phyloP scores from a whole-genome alignment of 2,888 invertebrate genomes.

The Odontomyia ornata region DNA sequence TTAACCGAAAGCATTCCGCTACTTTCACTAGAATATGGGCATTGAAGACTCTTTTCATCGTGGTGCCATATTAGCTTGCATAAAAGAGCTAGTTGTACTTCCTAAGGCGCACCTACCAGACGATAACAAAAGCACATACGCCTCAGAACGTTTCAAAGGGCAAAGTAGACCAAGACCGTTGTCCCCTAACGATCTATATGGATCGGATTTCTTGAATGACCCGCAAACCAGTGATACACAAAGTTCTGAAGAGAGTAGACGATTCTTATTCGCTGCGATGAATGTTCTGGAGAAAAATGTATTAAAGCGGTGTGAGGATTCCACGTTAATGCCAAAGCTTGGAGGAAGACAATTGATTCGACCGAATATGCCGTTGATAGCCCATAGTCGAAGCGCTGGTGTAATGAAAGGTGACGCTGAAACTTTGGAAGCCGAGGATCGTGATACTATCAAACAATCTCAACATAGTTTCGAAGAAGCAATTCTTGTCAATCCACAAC shows the following conservation, averaged over 20 bases:
- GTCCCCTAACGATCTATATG: not conserved
- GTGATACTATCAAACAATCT: not conserved
- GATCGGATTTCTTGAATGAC: not conserved
- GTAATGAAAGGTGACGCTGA: not conserved
- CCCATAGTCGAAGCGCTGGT: not conserved
- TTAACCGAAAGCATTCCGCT: too few relatives aligned
- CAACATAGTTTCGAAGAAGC: conserved; percentile 2
- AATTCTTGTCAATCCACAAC: not conserved
- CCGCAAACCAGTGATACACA: not conserved
- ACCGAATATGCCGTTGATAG: not conserved
- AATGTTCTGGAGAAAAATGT: not conserved
- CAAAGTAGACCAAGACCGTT: not conserved
- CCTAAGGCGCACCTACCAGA: not conserved
- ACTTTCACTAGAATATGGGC: conserved; percentile 71
- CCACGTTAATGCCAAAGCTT: not conserved
- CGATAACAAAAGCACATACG: not conserved
- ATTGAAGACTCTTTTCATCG: conserved; percentile 79
- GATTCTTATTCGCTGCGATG: not conserved
- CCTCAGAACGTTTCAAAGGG: not conserved
- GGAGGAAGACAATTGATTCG: not conserved
- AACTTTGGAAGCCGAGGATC: not conserved
- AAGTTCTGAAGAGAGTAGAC: not conserved
- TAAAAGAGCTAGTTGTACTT: conserved; percentile 68
- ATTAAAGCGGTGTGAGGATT: not conserved
- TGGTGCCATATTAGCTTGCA: conserved; percentile 72